A percentile compares a stretch with the other conserved stretches of the same genome.
These are phyloP conservation scores for Murina feae DNA, from an alignment of 2,113 vertebrate species.

Conservation along the genomic window DNA sequence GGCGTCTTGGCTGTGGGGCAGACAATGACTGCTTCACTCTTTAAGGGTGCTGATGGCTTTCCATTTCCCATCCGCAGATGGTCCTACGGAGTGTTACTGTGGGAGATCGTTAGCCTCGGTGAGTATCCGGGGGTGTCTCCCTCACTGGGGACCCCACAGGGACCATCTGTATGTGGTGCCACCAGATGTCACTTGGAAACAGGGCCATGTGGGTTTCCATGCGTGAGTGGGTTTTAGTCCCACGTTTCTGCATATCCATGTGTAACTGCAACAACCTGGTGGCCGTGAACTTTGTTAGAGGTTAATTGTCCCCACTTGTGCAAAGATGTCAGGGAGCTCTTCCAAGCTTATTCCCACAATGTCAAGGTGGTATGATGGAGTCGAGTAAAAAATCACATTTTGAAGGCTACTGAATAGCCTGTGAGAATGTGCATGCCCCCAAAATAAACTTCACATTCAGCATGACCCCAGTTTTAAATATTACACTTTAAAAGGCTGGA, in stretches of 20 bases:
- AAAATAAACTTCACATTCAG: background rate
- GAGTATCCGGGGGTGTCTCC: slow-evolving; percentile 62
- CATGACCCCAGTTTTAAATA: background rate
- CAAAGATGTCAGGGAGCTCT: background rate
- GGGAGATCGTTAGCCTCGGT: slow-evolving; percentile 93
- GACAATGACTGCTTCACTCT: background rate
- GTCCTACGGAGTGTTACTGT: slow-evolving; percentile 90
- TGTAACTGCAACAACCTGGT: background rate
- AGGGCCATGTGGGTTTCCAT: background rate
- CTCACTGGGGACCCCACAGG: fast-evolving
- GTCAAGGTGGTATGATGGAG: background rate
- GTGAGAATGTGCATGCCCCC: background rate
- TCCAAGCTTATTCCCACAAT: background rate
- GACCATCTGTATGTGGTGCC: background rate
- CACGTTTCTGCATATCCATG: background rate
- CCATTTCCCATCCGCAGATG: slow-evolving; percentile 79
- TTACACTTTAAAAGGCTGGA: background rate
- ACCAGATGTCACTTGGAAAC: background rate
- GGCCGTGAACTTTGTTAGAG: background rate
- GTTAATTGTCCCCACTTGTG: background rate
- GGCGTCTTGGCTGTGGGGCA: background rate
- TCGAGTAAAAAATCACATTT: background rate
- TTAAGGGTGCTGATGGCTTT: background rate
- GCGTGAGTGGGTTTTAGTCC: background rate
- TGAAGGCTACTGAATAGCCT: background rate